phyloP scores from a whole-genome alignment of 2,888 invertebrate species.

The Plusia festucae region DNA sequence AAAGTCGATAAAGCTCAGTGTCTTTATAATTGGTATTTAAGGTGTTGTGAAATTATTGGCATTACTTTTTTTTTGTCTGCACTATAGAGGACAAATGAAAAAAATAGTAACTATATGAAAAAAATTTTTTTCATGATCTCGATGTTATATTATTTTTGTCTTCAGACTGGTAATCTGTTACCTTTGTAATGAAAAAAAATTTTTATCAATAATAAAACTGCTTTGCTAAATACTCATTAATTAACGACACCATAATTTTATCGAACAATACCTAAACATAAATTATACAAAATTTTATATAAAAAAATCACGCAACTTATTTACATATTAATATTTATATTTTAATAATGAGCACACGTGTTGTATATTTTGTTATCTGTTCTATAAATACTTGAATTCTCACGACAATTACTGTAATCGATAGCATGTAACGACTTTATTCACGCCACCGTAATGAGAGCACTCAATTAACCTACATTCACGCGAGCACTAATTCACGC shows the following conservation, averaged over 20 bases:
- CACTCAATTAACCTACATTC: conserved; percentile 29
- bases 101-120: too few species aligned
- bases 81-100: too few species aligned
- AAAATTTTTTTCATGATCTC: too few species aligned
- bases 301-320: too few species aligned
- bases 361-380: not conserved
- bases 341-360: not conserved
- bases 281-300: not conserved
- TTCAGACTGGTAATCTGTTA: too few species aligned
- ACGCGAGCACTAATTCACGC: conserved; percentile 11
- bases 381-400: conserved; percentile 6
- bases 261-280: not conserved
- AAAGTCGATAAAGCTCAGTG: conserved; percentile 29
- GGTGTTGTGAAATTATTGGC: not conserved
- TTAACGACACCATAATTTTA: not conserved
- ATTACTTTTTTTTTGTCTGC: too few species aligned
- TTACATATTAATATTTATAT: not conserved
- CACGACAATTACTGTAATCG: conserved; percentile 10
- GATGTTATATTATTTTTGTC: too few species aligned
- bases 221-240: too few species aligned
- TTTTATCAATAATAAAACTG: too few species aligned
- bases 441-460: conserved; percentile 23
- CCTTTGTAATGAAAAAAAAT: too few species aligned
- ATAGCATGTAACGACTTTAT: conserved; percentile 20
- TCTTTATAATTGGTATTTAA: conserved; percentile 18